phyloP scores from a whole-genome alignment of 2,888 invertebrate species.

The Hedya salicella region DNA sequence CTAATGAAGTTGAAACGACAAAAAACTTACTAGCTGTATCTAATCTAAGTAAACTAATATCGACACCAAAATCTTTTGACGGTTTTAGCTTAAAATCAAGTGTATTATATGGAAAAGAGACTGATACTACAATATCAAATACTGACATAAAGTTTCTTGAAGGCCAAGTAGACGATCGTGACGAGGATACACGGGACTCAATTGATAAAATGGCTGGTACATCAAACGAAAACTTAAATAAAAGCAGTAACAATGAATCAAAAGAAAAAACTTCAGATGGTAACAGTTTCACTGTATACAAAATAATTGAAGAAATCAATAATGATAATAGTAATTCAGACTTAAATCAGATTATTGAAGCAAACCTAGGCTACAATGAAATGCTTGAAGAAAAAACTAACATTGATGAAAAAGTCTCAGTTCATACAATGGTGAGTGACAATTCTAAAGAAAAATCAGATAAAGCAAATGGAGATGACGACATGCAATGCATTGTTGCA shows the following conservation, averaged over 20 bases:
- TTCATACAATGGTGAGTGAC: background rate
- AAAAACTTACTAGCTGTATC: conserved; percentile 42
- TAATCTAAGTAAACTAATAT: conserved; percentile 34
- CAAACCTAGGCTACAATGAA: too few relatives aligned
- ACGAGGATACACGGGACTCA: conserved; percentile 39
- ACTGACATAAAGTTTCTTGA: conserved; percentile 52
- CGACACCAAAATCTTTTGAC: conserved; percentile 41
- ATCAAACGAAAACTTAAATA: conserved; percentile 16
- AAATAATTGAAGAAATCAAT: conserved; percentile 9
- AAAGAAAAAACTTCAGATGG: conserved; percentile 23
- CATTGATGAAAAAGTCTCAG: background rate
- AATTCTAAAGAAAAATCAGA: background rate
- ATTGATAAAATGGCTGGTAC: conserved; percentile 44
- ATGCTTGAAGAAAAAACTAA: too few relatives aligned
- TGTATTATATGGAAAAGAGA: conserved; percentile 37
- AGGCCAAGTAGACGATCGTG: conserved; percentile 46
- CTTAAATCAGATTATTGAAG: too few relatives aligned
- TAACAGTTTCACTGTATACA: background rate
- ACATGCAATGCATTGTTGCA: background rate
- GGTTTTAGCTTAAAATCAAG: conserved; percentile 36
- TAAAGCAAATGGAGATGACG: background rate
- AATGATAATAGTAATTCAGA: background rate
- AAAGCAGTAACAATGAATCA: conserved; percentile 35
- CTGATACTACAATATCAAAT: conserved; percentile 52
- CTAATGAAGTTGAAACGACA: conserved; percentile 26